Evolutionary conservation across 2,113 vertebrate genomes (phyloP).

Genomic region (Plecturocebus donacophilus): DNA sequence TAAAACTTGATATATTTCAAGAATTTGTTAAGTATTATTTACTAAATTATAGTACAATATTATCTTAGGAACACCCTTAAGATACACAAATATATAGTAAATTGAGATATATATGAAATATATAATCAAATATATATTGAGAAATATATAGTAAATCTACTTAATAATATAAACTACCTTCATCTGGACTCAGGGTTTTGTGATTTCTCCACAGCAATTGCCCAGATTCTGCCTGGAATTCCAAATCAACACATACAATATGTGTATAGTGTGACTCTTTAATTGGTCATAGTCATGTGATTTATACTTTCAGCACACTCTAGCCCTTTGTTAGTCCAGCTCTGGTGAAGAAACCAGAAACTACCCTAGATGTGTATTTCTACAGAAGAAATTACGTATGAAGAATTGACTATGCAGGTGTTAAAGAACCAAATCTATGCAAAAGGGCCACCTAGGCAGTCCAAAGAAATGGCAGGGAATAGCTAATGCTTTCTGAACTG

Average conservation of each 20-base stretch:
- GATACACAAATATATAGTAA: not conserved
- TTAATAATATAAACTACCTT: not conserved
- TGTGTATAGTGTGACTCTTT: not conserved
- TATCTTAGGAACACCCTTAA: not conserved
- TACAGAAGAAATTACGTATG: not conserved
- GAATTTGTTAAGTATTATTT: not conserved
- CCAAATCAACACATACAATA: not conserved
- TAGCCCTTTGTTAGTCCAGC: not conserved
- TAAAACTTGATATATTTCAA: not conserved
- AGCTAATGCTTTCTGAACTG: not conserved
- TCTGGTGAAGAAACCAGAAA: not conserved
- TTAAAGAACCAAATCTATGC: not conserved
- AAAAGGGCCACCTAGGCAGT: not conserved
- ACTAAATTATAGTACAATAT: not conserved
- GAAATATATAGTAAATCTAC: not conserved
- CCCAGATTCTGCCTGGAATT: not conserved
- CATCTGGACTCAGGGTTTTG: not conserved
- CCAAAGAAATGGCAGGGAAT: not conserved
- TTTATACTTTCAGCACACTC: not conserved
- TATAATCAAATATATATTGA: not conserved
- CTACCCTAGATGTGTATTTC: not conserved
- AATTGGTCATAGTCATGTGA: too few species aligned
- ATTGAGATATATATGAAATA: not conserved
- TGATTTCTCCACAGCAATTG: not conserved
- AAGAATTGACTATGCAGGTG: not conserved